Evolutionary conservation across 1,140 invertebrate species (phyloP), one percentile per base, ranked within the genome.

Genomic region (Diorhabda elongata): DNA sequence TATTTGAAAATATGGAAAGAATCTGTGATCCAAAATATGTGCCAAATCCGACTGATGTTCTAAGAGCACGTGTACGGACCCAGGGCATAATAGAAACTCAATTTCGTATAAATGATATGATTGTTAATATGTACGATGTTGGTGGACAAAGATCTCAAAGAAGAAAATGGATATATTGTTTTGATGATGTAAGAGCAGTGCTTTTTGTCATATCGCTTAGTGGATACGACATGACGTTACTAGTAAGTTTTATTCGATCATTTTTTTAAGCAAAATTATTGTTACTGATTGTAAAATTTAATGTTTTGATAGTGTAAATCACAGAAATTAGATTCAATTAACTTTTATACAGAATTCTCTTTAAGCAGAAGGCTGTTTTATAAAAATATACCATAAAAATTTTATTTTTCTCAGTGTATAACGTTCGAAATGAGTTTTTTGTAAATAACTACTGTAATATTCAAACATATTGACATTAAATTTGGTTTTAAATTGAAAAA

Each of bases 1-100:
- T 89, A 74, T 89, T 90, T 83, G 88, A 90, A 78, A 88, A 88
- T 78, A 89, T 90, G 85, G 87, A 89, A 66, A 77, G 88, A 67
- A 85, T 90, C 61, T 85, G 86, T 78, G 82, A 84, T 76, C 81
- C 85, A 56, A 87, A 87, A 73, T 92, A 92, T 80, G 83, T 90
- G 67, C 90, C 90, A 68, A 90, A 87, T 42, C 84, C 89, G 59
- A 89, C 90, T 59, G 90, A 92, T 83, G 89, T 92, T 3, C 78
- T 91, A 42, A 75, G 90, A 72, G 90, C 90, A 3, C 78, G 90
- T 74, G 89, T 92, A 3, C 85, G 91, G 74, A 92, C 90, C 3
- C 91, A 90, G 73, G 90, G 90, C 45, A 90, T 92, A 74, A 89
- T 91, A 65, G 90, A 92, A 79, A 91, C 89, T 9, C 87, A 91